Percentiles rank a stretch among this genome's conserved stretches.
phyloP scores from a whole-genome alignment of 2,888 invertebrate genomes.

The Alloplasta piceator region DNA sequence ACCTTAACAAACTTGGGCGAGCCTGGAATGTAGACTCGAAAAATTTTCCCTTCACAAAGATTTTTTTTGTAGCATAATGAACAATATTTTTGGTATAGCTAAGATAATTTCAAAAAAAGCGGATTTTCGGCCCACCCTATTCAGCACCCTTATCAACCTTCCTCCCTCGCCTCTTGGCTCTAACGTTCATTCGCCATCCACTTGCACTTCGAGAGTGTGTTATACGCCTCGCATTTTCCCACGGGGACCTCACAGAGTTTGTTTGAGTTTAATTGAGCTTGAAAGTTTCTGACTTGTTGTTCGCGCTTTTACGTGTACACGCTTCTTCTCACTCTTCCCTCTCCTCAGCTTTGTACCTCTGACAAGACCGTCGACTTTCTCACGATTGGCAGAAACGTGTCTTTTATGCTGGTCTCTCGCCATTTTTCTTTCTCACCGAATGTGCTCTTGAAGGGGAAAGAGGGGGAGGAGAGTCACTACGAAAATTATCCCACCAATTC shows the following conservation, averaged over 20 bases:
- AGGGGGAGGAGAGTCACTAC: neutral
- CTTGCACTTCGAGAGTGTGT: slow-evolving; percentile 24
- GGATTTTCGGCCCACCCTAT: too few relatives aligned
- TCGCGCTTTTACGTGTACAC: slow-evolving; percentile 42
- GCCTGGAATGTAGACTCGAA: too few relatives aligned
- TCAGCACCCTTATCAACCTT: slow-evolving; percentile 18
- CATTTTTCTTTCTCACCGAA: slow-evolving; percentile 8
- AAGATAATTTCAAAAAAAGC: too few relatives aligned
- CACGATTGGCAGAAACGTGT: slow-evolving; percentile 14
- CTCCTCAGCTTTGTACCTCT: slow-evolving; percentile 30
- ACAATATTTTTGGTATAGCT: too few relatives aligned
- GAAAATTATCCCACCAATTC: neutral
- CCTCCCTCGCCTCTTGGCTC: slow-evolving; percentile 1
- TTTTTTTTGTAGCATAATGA: too few relatives aligned
- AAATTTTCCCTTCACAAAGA: too few relatives aligned
- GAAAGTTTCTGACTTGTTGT: slow-evolving; percentile 77
- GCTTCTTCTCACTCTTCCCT: slow-evolving; percentile 35
- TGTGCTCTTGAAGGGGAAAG: neutral
- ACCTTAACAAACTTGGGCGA: too few relatives aligned
- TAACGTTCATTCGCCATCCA: slow-evolving; percentile 40
- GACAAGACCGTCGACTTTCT: slow-evolving; percentile 50
- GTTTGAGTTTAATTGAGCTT: slow-evolving; percentile 78
- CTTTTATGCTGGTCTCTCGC: slow-evolving; percentile 29
- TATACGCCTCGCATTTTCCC: slow-evolving; percentile 37
- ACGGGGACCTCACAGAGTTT: slow-evolving; percentile 71